These are phyloP conservation scores for Nesidiocoris tenuis DNA, from an alignment of 2,888 invertebrate genomes.

Conservation along the genomic window DNA sequence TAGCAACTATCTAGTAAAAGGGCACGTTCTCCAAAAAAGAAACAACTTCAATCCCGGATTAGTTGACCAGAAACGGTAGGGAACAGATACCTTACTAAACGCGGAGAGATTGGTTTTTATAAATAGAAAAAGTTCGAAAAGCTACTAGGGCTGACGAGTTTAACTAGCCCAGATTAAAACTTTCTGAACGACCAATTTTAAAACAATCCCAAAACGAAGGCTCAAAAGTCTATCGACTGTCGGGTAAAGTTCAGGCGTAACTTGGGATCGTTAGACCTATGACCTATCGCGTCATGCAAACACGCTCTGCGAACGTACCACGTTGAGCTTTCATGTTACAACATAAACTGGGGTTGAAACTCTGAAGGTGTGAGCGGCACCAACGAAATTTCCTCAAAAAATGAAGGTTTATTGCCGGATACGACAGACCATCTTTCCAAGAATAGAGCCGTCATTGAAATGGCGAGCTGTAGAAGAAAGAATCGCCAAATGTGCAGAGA, in stretches of 20 bases:
- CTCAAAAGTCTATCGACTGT: not conserved
- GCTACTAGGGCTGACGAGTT: not conserved
- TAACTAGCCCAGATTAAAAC: not conserved
- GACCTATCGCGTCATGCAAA: not conserved
- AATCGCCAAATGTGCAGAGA: too few species aligned
- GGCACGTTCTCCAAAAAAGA: not conserved
- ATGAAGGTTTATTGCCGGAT: too few species aligned
- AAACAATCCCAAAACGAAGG: conserved; percentile 2
- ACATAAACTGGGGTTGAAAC: not conserved
- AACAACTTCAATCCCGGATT: not conserved
- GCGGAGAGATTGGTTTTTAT: not conserved
- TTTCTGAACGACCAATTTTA: conserved; percentile 10
- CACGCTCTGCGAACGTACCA: not conserved
- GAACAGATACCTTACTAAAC: not conserved
- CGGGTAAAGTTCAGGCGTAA: conserved; percentile 6
- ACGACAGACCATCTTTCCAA: too few species aligned
- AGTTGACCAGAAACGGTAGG: not conserved
- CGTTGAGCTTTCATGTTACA: not conserved
- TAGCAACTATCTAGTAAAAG: too few species aligned
- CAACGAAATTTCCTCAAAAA: too few species aligned
- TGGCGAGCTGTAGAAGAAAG: too few species aligned
- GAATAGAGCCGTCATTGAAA: too few species aligned
- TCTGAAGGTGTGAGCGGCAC: too few species aligned
- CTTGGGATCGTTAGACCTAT: not conserved
- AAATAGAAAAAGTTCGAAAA: not conserved